These are phyloP conservation scores for Sicus ferrugineus DNA, from an alignment of 2,888 invertebrate species.

Conservation along the genomic window DNA sequence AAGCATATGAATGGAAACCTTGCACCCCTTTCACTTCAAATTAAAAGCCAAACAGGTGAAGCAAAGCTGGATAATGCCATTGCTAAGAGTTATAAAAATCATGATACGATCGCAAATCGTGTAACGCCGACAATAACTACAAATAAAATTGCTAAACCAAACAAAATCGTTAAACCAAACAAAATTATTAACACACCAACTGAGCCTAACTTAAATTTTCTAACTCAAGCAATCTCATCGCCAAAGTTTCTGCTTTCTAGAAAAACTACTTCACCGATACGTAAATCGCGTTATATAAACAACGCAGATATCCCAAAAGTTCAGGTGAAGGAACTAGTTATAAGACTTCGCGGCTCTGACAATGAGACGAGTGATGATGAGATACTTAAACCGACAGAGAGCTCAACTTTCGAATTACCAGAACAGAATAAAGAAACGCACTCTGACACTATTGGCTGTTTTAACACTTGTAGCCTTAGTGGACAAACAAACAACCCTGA, in stretches of 20 bases:
- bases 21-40: too few relatives aligned
- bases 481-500: conserved; percentile 54
- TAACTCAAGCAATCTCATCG: not conserved
- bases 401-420: not conserved
- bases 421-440: conserved; percentile 16
- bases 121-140: not conserved
- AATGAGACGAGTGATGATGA: conserved; percentile 54
- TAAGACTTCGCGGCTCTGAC: conserved; percentile 51
- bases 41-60: not conserved
- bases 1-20: too few relatives aligned
- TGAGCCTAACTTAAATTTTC: conserved; percentile 35
- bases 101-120: not conserved
- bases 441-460: conserved; percentile 40
- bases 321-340: conserved; percentile 55
- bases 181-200: conserved; percentile 57
- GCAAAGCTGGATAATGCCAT: not conserved
- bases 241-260: not conserved
- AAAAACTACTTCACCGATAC: conserved; percentile 39
- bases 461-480: conserved; percentile 57
- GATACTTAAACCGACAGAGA: conserved; percentile 13
- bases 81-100: not conserved
- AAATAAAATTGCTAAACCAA: conserved; percentile 30
- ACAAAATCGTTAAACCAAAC: conserved; percentile 60
- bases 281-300: conserved; percentile 53
- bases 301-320: conserved; percentile 50